Base-by-base conservation (phyloP, 2,888 invertebrate genomes). In the Kryphioiulus occultus region DNA sequence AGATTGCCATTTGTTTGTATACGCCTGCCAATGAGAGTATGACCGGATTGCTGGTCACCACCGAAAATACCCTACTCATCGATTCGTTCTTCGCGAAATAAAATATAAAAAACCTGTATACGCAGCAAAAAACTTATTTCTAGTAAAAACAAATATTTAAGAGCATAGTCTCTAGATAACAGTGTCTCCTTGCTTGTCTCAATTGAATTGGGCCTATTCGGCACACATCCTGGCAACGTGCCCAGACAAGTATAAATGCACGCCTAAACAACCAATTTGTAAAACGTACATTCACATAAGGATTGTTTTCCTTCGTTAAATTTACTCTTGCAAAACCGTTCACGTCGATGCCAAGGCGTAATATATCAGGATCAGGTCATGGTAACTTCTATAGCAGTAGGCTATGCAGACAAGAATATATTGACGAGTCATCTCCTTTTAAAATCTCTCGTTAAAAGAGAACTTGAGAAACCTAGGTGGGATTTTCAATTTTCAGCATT, bases 241-340 rank as follows among this genome's bases (percentile, higher is more conserved):
- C 78, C 78, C 30, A 30, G 78, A 78, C 78, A 78, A 78, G 78
- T 78, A 78, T 78, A 78, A 78, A 78, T 78, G 78, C 17, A 78
- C 78, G 78, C 78, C 78, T 78, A 78, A 78, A 78, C 30, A 78
- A 78, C 78, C 78, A 78, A 78, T 78, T 78, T 78, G 78, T 78
- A 78, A 78, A 78, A 78, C 78, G 78, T 78, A 30, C 78, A 78
- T 78, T 30, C 78, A 30, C 78, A 78, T 78, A 78, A 30, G 78
- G 78, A 78, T 78, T 78, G 78, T 78, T 78, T 78, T 78, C 78
- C 30, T 78, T 78, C 78, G 30, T 78, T 78, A 78, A 78, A 78
- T 78, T 30, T 78, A 78, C 78, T 78, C 78, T 32, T 17, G 30
- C 30, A 78, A 78, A 78, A 78, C 78, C 78, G 30, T 78, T 78